Base-by-base conservation (phyloP, 2,113 vertebrate species). In the Hippocampus guttulatus region DNA sequence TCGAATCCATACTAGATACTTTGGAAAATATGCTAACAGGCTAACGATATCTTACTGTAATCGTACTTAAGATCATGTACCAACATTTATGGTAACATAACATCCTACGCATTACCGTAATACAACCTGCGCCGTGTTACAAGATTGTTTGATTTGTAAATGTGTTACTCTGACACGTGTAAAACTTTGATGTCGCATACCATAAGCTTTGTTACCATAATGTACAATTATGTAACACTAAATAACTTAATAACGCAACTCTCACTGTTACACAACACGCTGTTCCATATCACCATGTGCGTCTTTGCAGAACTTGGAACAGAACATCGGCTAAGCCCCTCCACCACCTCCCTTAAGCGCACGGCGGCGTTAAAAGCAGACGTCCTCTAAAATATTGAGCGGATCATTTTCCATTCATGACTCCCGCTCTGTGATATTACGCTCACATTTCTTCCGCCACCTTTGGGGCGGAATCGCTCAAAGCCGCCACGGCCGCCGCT, bases 381-480 rank as follows among this genome's bases (percentile, higher is more conserved):
- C 79, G 43, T 74, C 62, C 73, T 78, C 65, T 90, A 47, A 91
- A 88, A 91, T 88, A 89, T 87, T 82, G 85, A 89, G 79, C 83
- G 82, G n/a, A 38, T 84, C 67, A 84, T 88, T 85, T 88, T 79
- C 78, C 82, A 82, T 82, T 85, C 81, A 84, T 73, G 83, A 80
- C 84, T 85, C 77, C 79, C 75, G 70, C 81, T 80, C 85, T 55
- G 49, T 70, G 83, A 87, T 86, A 89, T 89, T 88, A 81, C 81
- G 5, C 79, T 81, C 88, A 89, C 89, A 89, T 88, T 87, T 88
- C 88, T 86, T 87, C 82, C 79, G 18, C 73, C 79, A 77, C 83
- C 88, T 87, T 80, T 77, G 82, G 88, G 87, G 81, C 8, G 38
- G 81, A 79, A 78, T 85, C 71, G 77, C 75, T 67, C 61, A 69